Base-by-base conservation (phyloP, 1,140 invertebrate genomes). In the Mercenaria mercenaria region DNA sequence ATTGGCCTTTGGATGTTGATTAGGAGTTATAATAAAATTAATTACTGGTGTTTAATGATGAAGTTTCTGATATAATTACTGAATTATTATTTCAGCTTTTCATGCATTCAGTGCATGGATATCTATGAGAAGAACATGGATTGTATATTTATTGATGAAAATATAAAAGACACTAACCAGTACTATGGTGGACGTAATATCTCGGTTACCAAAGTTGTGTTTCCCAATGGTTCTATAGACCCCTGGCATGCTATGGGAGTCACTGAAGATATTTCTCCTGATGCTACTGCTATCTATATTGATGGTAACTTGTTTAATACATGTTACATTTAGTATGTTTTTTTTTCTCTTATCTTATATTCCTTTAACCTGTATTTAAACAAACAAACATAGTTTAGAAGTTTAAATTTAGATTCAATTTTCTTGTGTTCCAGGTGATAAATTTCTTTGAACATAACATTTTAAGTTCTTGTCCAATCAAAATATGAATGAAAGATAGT, bases 181-280 rank as follows among this genome's bases (percentile, higher is more conserved):
- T 96, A 97, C 34, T 99, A 99, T 94, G 98, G 98, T 6, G 98
- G 96, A 15, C 95, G 97, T 0, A 96, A 97, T 81, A 96, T 99
- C 32, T 95, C 97, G 52, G 97, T 97, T 0, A 97, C 96, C 1
- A 97, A 98, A 91, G 97, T 99, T 29, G 97, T 99, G 0, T 99
- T 98, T 95, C 97, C 98, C 47, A 98, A 99, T 95, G 99, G 99
- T 79, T 97, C 97, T 1, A 97, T 99, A 74, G 99, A 99, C 96
- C 99, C 98, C 10, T 99, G 99, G 99, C 98, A 99, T 96, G 97
- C 98, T 2, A 96, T 99, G 41, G 97, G 96, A 32, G 93, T 96
- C 18, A 93, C 95, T 13, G 89, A 94, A 47, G 90, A 94, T 88
- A 72, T 95, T 18, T 94, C 94, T 37, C 81, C 90, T 34, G 92